Percentiles rank a stretch among this genome's conserved stretches.
phyloP scores from a whole-genome alignment of 2,797 vertebrate genomes.

The Threskiornis aethiopicus region DNA sequence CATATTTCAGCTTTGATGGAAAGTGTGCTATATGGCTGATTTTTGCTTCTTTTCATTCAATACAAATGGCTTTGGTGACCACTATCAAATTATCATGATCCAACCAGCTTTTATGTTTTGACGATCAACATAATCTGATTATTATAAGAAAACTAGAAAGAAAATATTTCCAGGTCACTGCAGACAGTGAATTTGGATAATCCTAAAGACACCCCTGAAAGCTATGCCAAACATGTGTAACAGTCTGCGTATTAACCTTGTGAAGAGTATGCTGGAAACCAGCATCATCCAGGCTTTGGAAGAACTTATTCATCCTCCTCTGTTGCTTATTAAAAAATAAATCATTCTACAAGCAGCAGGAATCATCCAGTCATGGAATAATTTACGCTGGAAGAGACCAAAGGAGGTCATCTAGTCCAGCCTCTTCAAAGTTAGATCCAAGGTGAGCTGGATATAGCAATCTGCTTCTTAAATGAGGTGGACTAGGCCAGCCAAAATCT shows the following conservation, averaged over 20 bases:
- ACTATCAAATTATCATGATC: not conserved
- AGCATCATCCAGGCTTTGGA: not conserved
- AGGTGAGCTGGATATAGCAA: not conserved
- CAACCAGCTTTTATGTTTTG: not conserved
- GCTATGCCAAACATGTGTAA: not conserved
- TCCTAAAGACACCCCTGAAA: not conserved
- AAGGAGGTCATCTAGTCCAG: not conserved
- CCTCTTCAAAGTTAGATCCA: not conserved
- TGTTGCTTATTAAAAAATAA: not conserved
- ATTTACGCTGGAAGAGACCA: not conserved
- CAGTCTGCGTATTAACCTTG: not conserved
- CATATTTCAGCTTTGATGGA: not conserved
- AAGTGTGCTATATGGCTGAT: rapidly evolving
- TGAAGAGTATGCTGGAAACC: not conserved
- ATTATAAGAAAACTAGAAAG: not conserved
- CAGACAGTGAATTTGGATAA: not conserved
- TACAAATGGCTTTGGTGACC: not conserved
- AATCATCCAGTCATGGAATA: not conserved
- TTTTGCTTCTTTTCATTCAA: not conserved
- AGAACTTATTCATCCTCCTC: not conserved
- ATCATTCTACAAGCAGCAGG: not conserved
- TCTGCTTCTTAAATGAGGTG: not conserved
- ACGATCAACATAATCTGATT: not conserved
- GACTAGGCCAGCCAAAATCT: not conserved
- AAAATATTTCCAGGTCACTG: not conserved